These are phyloP conservation scores for Chloroceryle aenea DNA, from an alignment of 2,113 vertebrate species.

Conservation along the genomic window DNA sequence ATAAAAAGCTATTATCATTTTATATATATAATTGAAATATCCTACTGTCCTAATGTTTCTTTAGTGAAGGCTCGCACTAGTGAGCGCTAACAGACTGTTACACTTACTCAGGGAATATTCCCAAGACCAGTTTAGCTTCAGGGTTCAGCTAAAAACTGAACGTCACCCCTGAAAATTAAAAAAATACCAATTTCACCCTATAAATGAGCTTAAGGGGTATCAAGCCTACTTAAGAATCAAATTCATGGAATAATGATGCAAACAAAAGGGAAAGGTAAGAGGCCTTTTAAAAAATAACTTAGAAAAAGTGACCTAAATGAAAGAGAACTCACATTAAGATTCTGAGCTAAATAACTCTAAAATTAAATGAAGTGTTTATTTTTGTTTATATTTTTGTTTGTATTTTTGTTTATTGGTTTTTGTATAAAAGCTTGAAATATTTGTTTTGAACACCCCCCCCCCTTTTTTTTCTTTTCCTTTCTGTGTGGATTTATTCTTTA, in stretches of 20 bases:
- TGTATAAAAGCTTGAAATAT: background rate
- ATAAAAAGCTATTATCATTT: background rate
- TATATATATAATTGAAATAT: background rate
- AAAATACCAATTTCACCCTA: background rate
- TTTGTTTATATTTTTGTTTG: background rate
- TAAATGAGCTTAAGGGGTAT: background rate
- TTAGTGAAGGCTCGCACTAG: background rate
- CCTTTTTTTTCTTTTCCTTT: background rate
- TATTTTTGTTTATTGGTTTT: background rate
- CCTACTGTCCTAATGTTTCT: background rate
- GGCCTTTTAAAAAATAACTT: background rate
- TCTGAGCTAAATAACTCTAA: background rate
- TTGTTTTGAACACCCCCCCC: background rate
- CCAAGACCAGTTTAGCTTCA: background rate
- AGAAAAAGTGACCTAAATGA: background rate
- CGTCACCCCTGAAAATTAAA: background rate
- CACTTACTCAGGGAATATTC: background rate
- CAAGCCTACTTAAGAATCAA: background rate
- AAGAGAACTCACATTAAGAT: background rate
- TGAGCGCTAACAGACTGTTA: background rate
- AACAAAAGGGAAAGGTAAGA: background rate
- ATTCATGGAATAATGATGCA: background rate
- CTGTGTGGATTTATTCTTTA: background rate
- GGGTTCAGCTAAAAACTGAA: background rate
- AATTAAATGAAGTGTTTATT: background rate